Conservation (phyloP, 1,140 invertebrate species). For the Eciton burchellii region DNA sequence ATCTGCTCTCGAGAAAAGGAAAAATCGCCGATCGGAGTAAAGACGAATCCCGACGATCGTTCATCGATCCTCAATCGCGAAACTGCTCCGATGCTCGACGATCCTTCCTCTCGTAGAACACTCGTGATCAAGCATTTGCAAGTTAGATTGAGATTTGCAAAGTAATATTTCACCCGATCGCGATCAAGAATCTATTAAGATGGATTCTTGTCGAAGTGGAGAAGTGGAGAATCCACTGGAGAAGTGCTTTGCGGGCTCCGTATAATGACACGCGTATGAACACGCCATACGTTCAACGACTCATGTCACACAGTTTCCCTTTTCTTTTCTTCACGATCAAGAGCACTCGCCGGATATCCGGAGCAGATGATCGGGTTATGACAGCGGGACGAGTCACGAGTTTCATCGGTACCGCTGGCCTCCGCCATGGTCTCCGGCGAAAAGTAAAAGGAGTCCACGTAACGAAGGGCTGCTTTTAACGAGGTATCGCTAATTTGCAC, state of each 20-base stretch:
- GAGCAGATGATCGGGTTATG: slow-evolving; percentile 40
- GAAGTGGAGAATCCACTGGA: background rate
- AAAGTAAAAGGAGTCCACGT: slow-evolving; percentile 56
- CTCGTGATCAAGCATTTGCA: slow-evolving; percentile 12
- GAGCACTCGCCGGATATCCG: slow-evolving; percentile 34
- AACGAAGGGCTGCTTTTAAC: slow-evolving; percentile 66
- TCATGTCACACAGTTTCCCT: slow-evolving; percentile 19
- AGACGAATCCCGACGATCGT: background rate
- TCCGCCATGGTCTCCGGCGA: slow-evolving; percentile 24
- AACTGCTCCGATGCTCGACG: slow-evolving; percentile 31
- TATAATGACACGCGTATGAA: slow-evolving; percentile 38
- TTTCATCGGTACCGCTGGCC: slow-evolving; percentile 10
- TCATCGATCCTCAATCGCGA: slow-evolving; percentile 22
- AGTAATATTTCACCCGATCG: slow-evolving; percentile 1
- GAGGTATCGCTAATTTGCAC: slow-evolving; percentile 64
- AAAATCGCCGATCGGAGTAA: slow-evolving; percentile 45
- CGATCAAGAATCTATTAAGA: slow-evolving; percentile 1
- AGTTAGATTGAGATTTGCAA: background rate
- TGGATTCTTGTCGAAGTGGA: too few relatives aligned
- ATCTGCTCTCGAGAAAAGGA: slow-evolving; percentile 34
- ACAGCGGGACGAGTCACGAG: slow-evolving; percentile 5
- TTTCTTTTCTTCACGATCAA: slow-evolving; percentile 22
- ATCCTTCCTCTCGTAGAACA: slow-evolving; percentile 33
- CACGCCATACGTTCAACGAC: slow-evolving; percentile 38
- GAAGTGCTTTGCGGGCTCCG: slow-evolving; percentile 28